Conservation (phyloP, 2,888 invertebrate species). For the Noctua comes region DNA sequence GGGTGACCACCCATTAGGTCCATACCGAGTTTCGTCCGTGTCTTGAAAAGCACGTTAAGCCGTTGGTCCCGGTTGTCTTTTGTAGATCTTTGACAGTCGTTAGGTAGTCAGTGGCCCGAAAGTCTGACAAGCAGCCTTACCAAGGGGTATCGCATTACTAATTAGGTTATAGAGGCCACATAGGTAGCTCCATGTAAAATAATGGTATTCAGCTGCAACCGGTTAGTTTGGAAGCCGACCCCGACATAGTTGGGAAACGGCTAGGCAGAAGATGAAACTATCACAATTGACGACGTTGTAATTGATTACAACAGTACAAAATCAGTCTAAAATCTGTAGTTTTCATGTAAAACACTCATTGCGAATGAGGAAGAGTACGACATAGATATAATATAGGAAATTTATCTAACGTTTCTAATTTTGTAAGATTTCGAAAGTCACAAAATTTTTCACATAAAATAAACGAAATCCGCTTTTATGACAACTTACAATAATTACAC, state of each 20-base stretch:
- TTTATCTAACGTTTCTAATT: not conserved
- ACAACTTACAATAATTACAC: slow-evolving; percentile 47
- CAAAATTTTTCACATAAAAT: slow-evolving; percentile 2
- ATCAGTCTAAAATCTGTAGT: not conserved
- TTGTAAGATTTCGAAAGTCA: slow-evolving; percentile 22
- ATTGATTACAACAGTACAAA: not conserved
- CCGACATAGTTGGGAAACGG: not conserved
- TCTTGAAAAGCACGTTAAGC: not conserved
- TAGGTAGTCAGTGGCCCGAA: not conserved
- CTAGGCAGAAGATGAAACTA: not conserved
- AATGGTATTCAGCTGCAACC: not conserved
- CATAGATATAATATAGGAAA: not conserved
- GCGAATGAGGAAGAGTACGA: not conserved
- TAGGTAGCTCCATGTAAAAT: not conserved
- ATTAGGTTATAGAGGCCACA: not conserved
- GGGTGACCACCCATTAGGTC: not conserved
- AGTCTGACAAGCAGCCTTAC: not conserved
- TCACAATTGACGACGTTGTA: not conserved
- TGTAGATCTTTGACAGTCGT: slow-evolving; percentile 1
- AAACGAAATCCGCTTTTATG: slow-evolving; percentile 25
- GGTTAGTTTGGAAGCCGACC: not conserved
- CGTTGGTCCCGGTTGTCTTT: not conserved
- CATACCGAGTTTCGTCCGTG: not conserved
- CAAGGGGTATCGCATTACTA: not conserved
- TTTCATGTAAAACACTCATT: not conserved